phyloP scores from a whole-genome alignment of 2,113 vertebrate genomes.

The Excalfactoria chinensis region DNA sequence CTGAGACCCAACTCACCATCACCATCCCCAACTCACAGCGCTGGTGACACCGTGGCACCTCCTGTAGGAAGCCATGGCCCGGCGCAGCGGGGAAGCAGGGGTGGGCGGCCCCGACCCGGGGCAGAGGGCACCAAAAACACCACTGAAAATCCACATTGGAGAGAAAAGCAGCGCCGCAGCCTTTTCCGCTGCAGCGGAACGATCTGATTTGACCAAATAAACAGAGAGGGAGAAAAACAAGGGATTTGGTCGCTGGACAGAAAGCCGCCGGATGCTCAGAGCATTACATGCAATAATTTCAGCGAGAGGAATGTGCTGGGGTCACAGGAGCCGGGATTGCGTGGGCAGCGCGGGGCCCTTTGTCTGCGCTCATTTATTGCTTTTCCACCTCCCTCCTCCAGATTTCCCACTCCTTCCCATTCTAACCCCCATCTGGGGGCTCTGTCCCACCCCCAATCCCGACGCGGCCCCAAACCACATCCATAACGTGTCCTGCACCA shows the following conservation, averaged over 20 bases:
- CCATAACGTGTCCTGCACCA: not conserved
- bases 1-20: accelerated
- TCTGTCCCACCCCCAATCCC: not conserved
- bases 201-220: constrained; percentile 33
- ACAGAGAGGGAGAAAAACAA: constrained; percentile 45
- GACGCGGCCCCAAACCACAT: not conserved
- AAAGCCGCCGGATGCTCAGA: not conserved
- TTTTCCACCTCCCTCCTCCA: constrained; percentile 43
- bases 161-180: not conserved
- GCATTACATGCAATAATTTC: not conserved
- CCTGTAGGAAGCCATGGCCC: not conserved
- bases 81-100: not conserved
- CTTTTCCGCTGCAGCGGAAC: not conserved
- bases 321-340: not conserved
- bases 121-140: constrained; percentile 42
- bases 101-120: not conserved
- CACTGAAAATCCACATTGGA: not conserved
- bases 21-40: too few species aligned
- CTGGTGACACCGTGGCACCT: not conserved
- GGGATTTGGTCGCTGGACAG: not conserved
- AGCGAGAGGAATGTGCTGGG: constrained; percentile 13
- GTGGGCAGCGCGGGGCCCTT: constrained; percentile 41
- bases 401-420: constrained; percentile 16
- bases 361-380: constrained; percentile 17
- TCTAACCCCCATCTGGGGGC: not conserved